These are phyloP conservation scores for Drosophila tani DNA, from an alignment of 1,140 invertebrate species.

Conservation along the genomic window DNA sequence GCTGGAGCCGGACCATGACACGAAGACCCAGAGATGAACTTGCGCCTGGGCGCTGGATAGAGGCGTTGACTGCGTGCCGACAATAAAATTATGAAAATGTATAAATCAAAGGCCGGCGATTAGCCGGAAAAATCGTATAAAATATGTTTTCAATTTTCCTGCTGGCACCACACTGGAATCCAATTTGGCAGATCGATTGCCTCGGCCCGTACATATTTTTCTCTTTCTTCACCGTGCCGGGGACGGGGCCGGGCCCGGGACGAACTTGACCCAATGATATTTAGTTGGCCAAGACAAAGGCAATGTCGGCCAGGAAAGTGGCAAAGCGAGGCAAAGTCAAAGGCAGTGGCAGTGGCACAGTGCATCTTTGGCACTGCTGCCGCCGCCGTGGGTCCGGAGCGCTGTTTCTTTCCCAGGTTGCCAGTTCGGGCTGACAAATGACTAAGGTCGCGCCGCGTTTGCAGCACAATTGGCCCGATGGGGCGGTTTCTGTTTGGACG, in stretches of 20 bases:
- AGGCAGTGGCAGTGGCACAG: conserved; percentile 40
- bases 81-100: conserved; percentile 76
- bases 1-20: conserved; percentile 35
- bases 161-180: conserved; percentile 42
- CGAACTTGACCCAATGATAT: conserved; percentile 84
- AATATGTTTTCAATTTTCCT: conserved; percentile 68
- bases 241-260: conserved; percentile 7
- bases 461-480: conserved; percentile 62
- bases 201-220: conserved; percentile 19
- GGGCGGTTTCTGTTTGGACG: conserved; percentile 75
- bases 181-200: conserved; percentile 70
- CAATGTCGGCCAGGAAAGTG: conserved; percentile 67
- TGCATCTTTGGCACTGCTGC: conserved; percentile 38
- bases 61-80: conserved; percentile 67
- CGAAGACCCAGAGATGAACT: conserved; percentile 43
- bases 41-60: conserved; percentile 53
- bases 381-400: neutral
- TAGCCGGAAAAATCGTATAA: conserved; percentile 55
- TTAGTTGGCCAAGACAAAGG: conserved; percentile 60
- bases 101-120: conserved; percentile 65
- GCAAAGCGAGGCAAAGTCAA: conserved; percentile 38
- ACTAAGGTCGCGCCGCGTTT: conserved; percentile 71
- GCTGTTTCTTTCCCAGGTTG: conserved; percentile 50
- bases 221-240: conserved; percentile 48
- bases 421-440: conserved; percentile 74